phyloP scores from a whole-genome alignment of 2,888 invertebrate genomes.

The Onthophagus sagittarius region DNA sequence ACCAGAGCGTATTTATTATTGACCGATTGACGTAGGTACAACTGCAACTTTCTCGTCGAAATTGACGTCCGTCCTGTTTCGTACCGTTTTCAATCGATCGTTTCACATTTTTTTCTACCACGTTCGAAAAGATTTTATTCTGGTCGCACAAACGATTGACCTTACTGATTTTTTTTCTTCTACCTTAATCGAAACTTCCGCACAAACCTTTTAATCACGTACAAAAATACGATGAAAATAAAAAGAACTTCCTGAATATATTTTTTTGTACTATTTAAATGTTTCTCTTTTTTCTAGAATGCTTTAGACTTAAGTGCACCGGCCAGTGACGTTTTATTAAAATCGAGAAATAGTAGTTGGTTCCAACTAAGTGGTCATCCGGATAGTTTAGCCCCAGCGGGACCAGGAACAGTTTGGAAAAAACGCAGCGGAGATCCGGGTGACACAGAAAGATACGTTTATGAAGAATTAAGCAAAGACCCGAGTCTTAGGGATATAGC shows the following conservation, averaged over 20 bases:
- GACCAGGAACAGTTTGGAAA: constrained; percentile 92
- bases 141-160: background rate
- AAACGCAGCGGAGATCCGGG: constrained; percentile 68
- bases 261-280: background rate
- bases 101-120: background rate
- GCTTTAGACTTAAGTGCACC: constrained; percentile 88
- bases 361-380: constrained; percentile 92
- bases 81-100: too few relatives aligned
- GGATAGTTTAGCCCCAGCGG: constrained; percentile 88
- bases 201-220: background rate
- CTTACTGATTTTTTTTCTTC: background rate
- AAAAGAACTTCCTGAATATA: background rate
- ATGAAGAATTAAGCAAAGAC: constrained; percentile 76
- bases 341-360: constrained; percentile 70
- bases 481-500: constrained; percentile 67
- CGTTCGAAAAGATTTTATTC: background rate
- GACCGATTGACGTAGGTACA: background rate
- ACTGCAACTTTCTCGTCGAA: background rate
- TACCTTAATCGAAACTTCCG: background rate
- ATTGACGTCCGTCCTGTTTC: background rate
- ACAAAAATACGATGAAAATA: too few relatives aligned
- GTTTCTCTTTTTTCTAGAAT: constrained; percentile 61
- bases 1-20: background rate
- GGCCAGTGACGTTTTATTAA: constrained; percentile 80
- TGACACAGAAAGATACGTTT: constrained; percentile 72